Conservation (phyloP, 2,797 vertebrate species). For the Anolis apletophallus region DNA sequence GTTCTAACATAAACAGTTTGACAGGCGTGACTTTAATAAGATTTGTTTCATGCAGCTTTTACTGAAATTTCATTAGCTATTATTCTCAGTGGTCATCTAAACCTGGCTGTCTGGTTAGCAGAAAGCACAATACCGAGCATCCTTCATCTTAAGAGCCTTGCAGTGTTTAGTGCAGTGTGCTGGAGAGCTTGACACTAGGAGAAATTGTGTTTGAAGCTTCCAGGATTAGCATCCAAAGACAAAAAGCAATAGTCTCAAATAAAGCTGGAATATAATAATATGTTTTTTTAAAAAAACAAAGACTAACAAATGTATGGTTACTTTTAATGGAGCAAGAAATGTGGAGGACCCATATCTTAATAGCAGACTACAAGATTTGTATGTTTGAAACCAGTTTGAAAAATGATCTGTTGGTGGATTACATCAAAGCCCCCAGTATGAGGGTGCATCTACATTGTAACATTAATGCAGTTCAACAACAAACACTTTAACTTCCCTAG, state of each 20-base stretch:
- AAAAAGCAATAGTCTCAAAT: neutral
- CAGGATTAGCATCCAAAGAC: neutral
- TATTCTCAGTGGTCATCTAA: conserved; percentile 15
- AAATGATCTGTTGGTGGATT: neutral
- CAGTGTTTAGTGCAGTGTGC: neutral
- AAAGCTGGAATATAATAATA: neutral
- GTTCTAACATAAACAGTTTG: neutral
- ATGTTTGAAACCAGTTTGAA: neutral
- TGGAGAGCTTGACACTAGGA: neutral
- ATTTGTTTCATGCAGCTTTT: conserved; percentile 4
- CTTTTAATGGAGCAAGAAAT: neutral
- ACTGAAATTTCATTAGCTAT: conserved; percentile 28
- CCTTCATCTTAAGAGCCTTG: conserved; percentile 5
- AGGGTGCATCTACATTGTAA: too few species aligned
- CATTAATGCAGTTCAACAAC: too few species aligned
- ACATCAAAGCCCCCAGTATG: neutral
- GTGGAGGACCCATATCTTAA: neutral
- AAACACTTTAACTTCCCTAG: too few species aligned
- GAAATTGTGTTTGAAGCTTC: neutral
- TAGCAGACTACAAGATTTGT: neutral
- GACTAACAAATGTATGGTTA: too few species aligned
- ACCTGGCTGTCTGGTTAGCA: conserved; percentile 25
- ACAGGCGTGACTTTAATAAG: conserved; percentile 26
- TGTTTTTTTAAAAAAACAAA: neutral
- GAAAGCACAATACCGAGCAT: conserved; percentile 32